These are phyloP conservation scores for Styela plicata DNA, from an alignment of 23 tunicate genomes.

Conservation along the genomic window DNA sequence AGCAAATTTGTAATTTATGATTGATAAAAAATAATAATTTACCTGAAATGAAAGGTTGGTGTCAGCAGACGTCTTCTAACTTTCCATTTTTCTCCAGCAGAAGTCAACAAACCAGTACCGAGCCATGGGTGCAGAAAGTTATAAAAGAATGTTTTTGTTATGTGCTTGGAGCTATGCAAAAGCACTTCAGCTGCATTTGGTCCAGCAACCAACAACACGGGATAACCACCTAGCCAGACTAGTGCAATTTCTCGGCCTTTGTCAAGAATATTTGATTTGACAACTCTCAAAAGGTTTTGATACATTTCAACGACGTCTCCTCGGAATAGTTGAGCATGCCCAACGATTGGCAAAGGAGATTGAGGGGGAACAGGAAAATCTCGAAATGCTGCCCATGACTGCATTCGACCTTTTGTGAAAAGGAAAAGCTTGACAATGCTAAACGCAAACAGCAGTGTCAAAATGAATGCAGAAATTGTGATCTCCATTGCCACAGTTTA, in stretches of 20 bases:
- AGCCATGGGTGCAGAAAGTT: constrained; percentile 79
- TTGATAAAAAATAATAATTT: not conserved
- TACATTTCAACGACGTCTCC: not conserved
- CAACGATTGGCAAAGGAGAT: constrained; percentile 8
- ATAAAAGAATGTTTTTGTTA: constrained; percentile 61
- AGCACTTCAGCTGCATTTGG: constrained; percentile 76
- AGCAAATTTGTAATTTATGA: too few species aligned
- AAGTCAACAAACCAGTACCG: constrained; percentile 82
- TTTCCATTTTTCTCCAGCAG: constrained; percentile 89
- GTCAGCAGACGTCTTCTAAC: constrained; percentile 78
- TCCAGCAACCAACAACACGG: constrained; percentile 43
- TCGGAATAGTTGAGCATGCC: constrained; percentile 17
- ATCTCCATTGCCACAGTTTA: too few species aligned
- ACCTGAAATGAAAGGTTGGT: constrained; percentile 91
- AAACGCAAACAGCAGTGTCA: not conserved
- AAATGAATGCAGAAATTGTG: not conserved
- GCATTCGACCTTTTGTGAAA: not conserved
- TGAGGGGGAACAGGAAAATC: not conserved
- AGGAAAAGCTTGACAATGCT: not conserved
- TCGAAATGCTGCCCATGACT: not conserved
- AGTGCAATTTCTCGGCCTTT: not conserved
- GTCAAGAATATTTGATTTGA: not conserved
- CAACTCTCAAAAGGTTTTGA: not conserved
- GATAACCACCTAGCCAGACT: constrained; percentile 71
- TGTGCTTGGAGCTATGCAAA: constrained; percentile 72